Percentiles rank a stretch among this genome's conserved stretches.
These are phyloP conservation scores for Cataglyphis cursor DNA, from an alignment of 2,888 invertebrate species.

Conservation along the genomic window DNA sequence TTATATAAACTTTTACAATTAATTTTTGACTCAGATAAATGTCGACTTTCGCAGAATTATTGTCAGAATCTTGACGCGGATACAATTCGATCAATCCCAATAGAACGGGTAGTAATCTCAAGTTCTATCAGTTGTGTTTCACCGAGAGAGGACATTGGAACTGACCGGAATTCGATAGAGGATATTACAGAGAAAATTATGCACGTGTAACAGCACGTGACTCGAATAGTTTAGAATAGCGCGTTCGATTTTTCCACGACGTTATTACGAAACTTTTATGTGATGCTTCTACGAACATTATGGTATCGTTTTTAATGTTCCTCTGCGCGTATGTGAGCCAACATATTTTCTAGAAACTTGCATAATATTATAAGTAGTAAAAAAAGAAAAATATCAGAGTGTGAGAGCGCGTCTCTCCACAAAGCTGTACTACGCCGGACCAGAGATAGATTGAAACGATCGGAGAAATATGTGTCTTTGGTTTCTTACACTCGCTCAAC, in stretches of 20 bases:
- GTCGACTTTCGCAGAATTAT: slow-evolving; percentile 23
- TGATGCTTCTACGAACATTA: background rate
- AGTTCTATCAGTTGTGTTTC: slow-evolving; percentile 34
- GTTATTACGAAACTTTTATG: slow-evolving; percentile 33
- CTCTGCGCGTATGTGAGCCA: background rate
- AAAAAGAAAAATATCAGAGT: background rate
- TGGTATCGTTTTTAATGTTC: background rate
- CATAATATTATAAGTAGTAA: background rate
- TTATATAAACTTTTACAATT: background rate
- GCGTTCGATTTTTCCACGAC: slow-evolving; percentile 11
- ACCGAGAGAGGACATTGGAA: background rate
- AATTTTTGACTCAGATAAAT: slow-evolving; percentile 13
- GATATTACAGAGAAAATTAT: slow-evolving; percentile 40
- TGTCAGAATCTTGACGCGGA: background rate
- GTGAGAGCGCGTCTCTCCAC: background rate
- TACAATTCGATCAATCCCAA: background rate
- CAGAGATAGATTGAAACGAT: background rate
- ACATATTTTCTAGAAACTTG: background rate
- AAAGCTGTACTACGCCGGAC: background rate
- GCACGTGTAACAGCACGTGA: slow-evolving; percentile 45
- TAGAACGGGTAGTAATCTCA: slow-evolving; percentile 30
- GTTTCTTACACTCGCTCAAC: slow-evolving; percentile 1
- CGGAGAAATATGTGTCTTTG: slow-evolving; percentile 14
- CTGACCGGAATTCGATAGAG: slow-evolving; percentile 33
- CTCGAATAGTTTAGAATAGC: slow-evolving; percentile 4